Evolutionary conservation across 2,113 vertebrate species (phyloP).

Genomic region (Bucco capensis): DNA sequence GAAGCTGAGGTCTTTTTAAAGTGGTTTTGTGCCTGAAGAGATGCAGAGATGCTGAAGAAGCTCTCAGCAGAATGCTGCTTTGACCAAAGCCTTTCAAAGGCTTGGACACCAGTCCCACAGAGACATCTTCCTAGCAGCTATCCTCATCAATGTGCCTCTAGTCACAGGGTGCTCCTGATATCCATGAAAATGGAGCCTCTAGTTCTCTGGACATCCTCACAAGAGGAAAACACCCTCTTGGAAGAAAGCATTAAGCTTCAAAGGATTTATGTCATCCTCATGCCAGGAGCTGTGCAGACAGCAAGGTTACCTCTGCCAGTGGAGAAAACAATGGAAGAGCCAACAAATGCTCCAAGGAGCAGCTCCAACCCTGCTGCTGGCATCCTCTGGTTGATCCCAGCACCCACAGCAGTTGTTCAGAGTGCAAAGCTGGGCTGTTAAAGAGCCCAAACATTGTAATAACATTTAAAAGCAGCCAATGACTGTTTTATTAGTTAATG

Average conservation of each 20-base stretch:
- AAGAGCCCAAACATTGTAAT: not conserved
- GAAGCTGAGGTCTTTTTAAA: not conserved
- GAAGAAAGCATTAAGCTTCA: not conserved
- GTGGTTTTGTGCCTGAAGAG: not conserved
- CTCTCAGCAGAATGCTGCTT: not conserved
- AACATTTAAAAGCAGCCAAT: constrained; percentile 60
- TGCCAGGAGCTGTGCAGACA: not conserved
- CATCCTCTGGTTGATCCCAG: not conserved
- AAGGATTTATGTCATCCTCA: not conserved
- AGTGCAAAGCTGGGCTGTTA: not conserved
- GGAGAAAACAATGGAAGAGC: not conserved
- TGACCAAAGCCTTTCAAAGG: not conserved
- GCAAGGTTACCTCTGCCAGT: not conserved
- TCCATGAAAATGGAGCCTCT: not conserved
- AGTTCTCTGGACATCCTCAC: not conserved
- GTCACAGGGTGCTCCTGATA: not conserved
- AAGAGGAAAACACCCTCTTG: not conserved
- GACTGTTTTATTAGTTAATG: constrained; percentile 67
- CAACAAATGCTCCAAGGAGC: not conserved
- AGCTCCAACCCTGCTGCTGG: not conserved
- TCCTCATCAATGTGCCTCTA: not conserved
- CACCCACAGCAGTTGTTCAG: not conserved
- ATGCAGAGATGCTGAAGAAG: not conserved
- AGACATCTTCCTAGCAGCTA: not conserved
- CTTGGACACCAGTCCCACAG: not conserved